A percentile compares a stretch with the other conserved stretches of the same genome.
Evolutionary conservation across 2,888 invertebrate species (phyloP).

Genomic region (Cepaea hortensis): DNA sequence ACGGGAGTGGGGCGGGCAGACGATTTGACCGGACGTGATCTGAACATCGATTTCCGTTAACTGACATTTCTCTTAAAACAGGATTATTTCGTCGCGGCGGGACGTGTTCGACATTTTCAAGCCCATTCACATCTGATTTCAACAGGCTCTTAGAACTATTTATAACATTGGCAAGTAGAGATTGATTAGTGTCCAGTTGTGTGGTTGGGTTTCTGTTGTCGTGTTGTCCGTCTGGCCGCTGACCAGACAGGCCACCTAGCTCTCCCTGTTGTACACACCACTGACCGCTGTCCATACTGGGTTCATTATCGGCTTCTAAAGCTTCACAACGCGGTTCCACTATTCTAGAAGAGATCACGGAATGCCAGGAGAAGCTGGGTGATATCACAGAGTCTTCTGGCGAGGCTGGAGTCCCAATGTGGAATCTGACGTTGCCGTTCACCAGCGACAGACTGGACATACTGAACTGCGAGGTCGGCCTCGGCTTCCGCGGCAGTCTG

Average conservation of each 20-base stretch:
- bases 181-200: too few species aligned
- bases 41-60: neutral
- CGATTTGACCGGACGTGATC: neutral
- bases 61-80: neutral
- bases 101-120: neutral
- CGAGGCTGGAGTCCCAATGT: slow-evolving; percentile 50
- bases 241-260: too few species aligned
- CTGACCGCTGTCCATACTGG: too few species aligned
- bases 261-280: too few species aligned
- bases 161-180: neutral
- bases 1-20: neutral
- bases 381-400: slow-evolving; percentile 42
- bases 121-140: neutral
- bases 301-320: neutral
- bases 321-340: neutral
- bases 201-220: neutral
- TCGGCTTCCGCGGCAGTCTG: neutral
- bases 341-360: slow-evolving; percentile 23
- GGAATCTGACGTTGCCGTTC: slow-evolving; percentile 21
- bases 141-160: neutral
- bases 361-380: slow-evolving; percentile 32
- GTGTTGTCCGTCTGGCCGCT: too few species aligned
- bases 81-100: neutral
- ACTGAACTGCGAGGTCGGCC: neutral
- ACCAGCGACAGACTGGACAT: slow-evolving; percentile 18